Evolutionary conservation across 2,113 vertebrate species (phyloP), one percentile per base, ranked within the genome.

Genomic region (Carlito syrichta): DNA sequence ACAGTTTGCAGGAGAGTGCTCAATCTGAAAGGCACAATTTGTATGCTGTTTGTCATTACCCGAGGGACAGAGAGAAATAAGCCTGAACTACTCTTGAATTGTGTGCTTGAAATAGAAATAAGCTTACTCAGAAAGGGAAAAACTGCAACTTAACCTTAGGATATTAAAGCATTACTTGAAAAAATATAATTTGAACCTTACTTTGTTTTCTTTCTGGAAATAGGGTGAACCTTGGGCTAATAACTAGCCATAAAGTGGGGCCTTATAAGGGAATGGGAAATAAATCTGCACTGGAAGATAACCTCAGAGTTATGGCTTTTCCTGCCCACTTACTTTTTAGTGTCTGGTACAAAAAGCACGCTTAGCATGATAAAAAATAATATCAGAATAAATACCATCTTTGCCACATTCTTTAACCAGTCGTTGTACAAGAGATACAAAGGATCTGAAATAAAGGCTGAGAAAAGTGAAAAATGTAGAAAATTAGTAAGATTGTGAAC

Each of bases 291-390:
- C 32, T 62, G n/a, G 54, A 45, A 69, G 25, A 71, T 32, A 52
- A 2, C 63, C 13, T 58, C 30, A 84, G 27, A 69, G 23, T 79
- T 38, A 68, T 60, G 60, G 86, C 1, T 22, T 6, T 56, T 43
- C 8, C 14, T 50, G 17, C 11, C 14, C 10, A 89, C 86, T 95
- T 93, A 92, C 85, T n/a, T 0, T 3, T 85, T 38, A 74, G 5
- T 6, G 1, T 32, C 1, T 0, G 0, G 17, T n/a, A 52, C 73
- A 90, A 76, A 4, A 0, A 0, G 11, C 0, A 0, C n/a, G 4
- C 60, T 32, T 66, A 92, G 10, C 0, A 17, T 0, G 30, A 0
- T 2, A 10, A 74, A 93, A 86, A 60, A 38, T 32, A 0, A 0
- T 4, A 32, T 3, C n/a, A 89, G 8, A 43, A 3, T 4, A 23